Conservation (phyloP, 2,797 vertebrate genomes). For the Pseudotriccus pelzelni region DNA sequence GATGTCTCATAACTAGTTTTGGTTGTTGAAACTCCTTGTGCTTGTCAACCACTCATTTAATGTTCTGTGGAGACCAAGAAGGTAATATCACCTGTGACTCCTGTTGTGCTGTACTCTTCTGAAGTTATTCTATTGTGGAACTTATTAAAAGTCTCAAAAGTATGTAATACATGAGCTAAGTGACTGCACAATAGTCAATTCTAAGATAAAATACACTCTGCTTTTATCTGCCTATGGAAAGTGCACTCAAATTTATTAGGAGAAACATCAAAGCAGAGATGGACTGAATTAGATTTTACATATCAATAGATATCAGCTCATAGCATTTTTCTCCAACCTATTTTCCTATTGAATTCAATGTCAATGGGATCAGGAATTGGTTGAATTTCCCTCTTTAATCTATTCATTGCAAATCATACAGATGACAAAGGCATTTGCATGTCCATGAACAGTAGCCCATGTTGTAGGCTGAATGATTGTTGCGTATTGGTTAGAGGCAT, state of each 20-base stretch:
- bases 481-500: slow-evolving; percentile 40
- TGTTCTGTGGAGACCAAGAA: neutral
- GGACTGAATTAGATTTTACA: slow-evolving; percentile 63
- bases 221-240: slow-evolving; percentile 46
- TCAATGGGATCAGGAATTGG: slow-evolving; percentile 45
- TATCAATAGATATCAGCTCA: slow-evolving; percentile 50
- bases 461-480: neutral
- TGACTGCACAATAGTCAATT: slow-evolving; percentile 15
- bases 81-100: neutral
- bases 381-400: slow-evolving; percentile 30
- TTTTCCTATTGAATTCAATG: slow-evolving; percentile 44
- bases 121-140: neutral
- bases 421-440: slow-evolving; percentile 46
- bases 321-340: slow-evolving; percentile 25
- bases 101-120: neutral
- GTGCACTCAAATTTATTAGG: slow-evolving; percentile 43
- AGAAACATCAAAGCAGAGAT: slow-evolving; percentile 55
- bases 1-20: slow-evolving; percentile 9
- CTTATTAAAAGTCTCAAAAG: slow-evolving; percentile 3
- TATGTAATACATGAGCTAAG: neutral
- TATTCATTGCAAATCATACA: slow-evolving; percentile 19
- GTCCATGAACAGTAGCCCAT: neutral
- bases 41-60: slow-evolving; percentile 14
- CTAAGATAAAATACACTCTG: slow-evolving; percentile 1
- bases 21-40: slow-evolving; percentile 13